These are phyloP conservation scores for Zalophus californianus DNA, from an alignment of 2,797 vertebrate genomes.

Conservation along the genomic window DNA sequence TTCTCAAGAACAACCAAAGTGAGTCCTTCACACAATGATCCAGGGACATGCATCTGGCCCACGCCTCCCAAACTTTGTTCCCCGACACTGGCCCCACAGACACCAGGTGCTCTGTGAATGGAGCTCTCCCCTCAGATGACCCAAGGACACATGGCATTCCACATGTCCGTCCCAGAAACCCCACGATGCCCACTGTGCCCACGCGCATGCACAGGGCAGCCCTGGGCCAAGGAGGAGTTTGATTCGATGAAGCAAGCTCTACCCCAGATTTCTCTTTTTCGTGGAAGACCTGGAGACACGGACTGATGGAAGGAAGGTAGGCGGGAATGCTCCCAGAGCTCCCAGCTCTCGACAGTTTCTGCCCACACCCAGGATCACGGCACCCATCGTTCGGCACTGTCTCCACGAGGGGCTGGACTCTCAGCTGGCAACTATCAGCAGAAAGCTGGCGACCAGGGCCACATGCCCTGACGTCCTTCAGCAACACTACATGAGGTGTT, in stretches of 20 bases:
- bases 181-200: rapidly evolving
- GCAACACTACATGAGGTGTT: rapidly evolving
- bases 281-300: not conserved
- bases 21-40: not conserved
- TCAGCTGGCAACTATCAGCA: rapidly evolving
- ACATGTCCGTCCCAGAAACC: too few species aligned
- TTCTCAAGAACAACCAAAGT: rapidly evolving
- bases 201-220: rapidly evolving
- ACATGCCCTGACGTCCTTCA: not conserved
- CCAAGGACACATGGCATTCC: not conserved
- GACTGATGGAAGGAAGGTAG: rapidly evolving
- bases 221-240: too few species aligned
- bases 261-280: not conserved
- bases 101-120: not conserved
- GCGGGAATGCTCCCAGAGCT: rapidly evolving
- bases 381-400: rapidly evolving
- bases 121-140: not conserved
- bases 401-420: rapidly evolving
- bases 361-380: too few species aligned
- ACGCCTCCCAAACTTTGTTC: too few species aligned
- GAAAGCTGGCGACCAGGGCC: rapidly evolving
- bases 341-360: rapidly evolving
- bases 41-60: rapidly evolving
- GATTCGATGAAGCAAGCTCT: not conserved
- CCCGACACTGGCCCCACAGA: not conserved